Conservation (phyloP, 2,113 vertebrate genomes). For the Ariopsis seemanni region DNA sequence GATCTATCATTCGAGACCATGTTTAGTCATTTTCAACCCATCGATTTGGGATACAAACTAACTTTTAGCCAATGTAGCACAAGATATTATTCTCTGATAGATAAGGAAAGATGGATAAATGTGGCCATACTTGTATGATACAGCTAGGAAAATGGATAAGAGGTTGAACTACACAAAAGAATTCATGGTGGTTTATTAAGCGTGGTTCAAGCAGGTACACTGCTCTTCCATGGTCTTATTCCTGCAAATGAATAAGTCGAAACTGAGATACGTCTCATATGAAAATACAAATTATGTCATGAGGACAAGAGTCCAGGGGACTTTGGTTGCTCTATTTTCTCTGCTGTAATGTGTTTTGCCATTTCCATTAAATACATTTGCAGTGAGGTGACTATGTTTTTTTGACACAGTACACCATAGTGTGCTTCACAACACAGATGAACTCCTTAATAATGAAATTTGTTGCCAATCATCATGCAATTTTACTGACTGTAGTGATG, state of each 20-base stretch:
- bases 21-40: background rate
- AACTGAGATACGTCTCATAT: background rate
- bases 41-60: background rate
- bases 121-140: too few relatives aligned
- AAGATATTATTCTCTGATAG: background rate
- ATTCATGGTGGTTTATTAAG: too few relatives aligned
- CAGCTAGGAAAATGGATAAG: background rate
- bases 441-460: background rate
- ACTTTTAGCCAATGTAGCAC: background rate
- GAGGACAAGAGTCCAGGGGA: background rate
- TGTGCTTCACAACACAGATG: background rate
- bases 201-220: background rate
- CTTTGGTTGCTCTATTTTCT: background rate
- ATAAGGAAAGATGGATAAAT: too few relatives aligned
- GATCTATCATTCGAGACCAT: background rate
- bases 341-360: background rate
- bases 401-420: background rate
- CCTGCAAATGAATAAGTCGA: background rate
- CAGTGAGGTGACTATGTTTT: background rate
- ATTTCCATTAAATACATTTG: background rate
- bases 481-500: background rate
- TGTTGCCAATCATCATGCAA: background rate
- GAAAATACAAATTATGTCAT: background rate
- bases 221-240: background rate
- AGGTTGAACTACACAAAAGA: background rate